phyloP scores from a whole-genome alignment of 37 sponge, comb jelly and placozoan genomes.

The Chondrilla cf. caribensis region DNA sequence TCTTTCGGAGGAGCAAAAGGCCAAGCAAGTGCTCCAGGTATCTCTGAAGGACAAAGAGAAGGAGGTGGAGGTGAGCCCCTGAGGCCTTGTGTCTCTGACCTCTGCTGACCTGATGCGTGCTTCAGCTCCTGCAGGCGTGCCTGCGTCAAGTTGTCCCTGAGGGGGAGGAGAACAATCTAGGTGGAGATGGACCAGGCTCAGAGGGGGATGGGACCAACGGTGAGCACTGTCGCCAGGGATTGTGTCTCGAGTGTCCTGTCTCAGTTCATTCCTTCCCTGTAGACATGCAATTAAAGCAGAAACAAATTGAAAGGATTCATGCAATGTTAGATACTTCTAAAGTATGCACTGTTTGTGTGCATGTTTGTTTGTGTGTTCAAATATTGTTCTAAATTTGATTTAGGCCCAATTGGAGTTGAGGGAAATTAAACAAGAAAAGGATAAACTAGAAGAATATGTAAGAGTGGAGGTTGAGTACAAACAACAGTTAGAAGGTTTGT shows the following conservation, averaged over 20 bases:
- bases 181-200: not conserved
- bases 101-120: not conserved
- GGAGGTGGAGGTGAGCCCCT: conserved; percentile 18
- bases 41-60: conserved; percentile 24
- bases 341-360: conserved; percentile 9
- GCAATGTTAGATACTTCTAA: conserved; percentile 78
- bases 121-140: conserved; percentile 40
- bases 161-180: not conserved
- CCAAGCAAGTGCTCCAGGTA: not conserved
- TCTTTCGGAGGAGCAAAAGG: not conserved
- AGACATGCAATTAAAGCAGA: not conserved
- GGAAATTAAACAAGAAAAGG: conserved; percentile 32
- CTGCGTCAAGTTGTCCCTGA: conserved; percentile 29
- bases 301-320: conserved; percentile 43
- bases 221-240: not conserved
- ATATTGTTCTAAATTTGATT: not conserved
- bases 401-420: conserved; percentile 50
- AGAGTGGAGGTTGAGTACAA: not conserved
- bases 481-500: conserved; percentile 26
- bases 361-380: not conserved
- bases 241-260: not conserved
- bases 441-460: conserved; percentile 24
- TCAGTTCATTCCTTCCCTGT: not conserved
- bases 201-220: not conserved
- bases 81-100: not conserved